Conservation (phyloP, 2,113 vertebrate species). For the Semicossyphus pulcher region DNA sequence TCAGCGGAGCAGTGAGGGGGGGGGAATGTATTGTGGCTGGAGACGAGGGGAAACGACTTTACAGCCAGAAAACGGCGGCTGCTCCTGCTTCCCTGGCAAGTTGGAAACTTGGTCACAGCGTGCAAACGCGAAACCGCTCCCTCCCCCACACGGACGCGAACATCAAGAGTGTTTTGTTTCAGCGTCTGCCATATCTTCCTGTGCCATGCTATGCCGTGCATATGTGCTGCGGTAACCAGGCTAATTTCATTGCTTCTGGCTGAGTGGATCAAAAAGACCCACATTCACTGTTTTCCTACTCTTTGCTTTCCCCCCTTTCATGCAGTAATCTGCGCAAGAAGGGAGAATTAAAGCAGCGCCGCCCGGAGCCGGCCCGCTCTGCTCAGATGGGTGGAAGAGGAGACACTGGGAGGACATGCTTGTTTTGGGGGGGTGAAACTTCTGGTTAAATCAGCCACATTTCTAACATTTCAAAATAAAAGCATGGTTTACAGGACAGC, state of each 20-base stretch:
- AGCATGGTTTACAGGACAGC: too few relatives aligned
- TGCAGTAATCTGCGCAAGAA: conserved; percentile 66
- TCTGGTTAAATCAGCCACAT: conserved; percentile 24
- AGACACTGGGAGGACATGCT: conserved; percentile 46
- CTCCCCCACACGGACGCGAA: conserved; percentile 56
- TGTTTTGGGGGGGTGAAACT: conserved; percentile 52
- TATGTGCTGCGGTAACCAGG: conserved; percentile 57
- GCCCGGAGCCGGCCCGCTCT: conserved; percentile 47
- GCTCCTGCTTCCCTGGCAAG: conserved; percentile 39
- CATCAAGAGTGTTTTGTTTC: conserved; percentile 58
- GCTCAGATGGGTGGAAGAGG: conserved; percentile 52
- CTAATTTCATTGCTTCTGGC: conserved; percentile 74
- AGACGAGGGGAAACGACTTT: conserved; percentile 43
- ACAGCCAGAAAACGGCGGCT: conserved; percentile 16
- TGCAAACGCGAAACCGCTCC: conserved; percentile 43
- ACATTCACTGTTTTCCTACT: conserved; percentile 46
- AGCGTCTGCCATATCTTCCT: conserved; percentile 68
- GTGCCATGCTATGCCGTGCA: conserved; percentile 61
- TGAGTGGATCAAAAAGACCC: conserved; percentile 72
- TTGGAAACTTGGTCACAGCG: conserved; percentile 56
- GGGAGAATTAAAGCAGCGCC: conserved; percentile 56
- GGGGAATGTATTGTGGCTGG: conserved; percentile 13
- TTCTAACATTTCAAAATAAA: too few relatives aligned
- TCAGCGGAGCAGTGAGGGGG: conserved; percentile 11
- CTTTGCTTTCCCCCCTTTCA: conserved; percentile 66